Evolutionary conservation across 2,113 vertebrate genomes (phyloP), one percentile per base, ranked within the genome.

Genomic region (Riparia riparia): DNA sequence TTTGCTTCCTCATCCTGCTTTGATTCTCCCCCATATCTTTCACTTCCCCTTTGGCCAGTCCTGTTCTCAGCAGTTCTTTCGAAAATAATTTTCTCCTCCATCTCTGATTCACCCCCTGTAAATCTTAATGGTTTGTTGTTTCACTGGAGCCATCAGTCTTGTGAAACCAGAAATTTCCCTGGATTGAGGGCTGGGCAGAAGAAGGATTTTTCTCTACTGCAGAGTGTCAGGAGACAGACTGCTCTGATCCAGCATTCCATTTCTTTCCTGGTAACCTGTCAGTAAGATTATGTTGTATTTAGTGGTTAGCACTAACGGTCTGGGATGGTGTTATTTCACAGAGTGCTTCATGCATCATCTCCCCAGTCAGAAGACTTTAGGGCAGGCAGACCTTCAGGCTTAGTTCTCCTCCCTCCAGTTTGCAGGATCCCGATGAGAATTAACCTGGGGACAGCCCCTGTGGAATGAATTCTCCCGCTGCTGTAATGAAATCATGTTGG

Each of bases 81-180:
- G 84, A 73, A 96, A 94, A 73, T 94, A 47, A 89, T 93, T 83
- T 94, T 81, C 87, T 95, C 82, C 73, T 92, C 53, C 61, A n/a
- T 90, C 79, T 95, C 79, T 82, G 92, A 86, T 94, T 92, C 95
- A 96, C 64, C 47, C 88, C 63, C 85, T 92, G 92, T 96, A 96
- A 97, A 96, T 96, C 90, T 83, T 95, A 96, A 94, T 89, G 95
- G 88, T 95, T 94, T 96, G 92, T 95, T 96, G 90, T 93, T 96
- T 77, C 88, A 74, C 92, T 42, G 10, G 74, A 86, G 88, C 76
- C 92, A 94, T 97, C 92, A 76, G 60, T 96, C 95, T 91, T 94
- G 49, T 83, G 80, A 71, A 94, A 89, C 58, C 82, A 96, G 89
- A 95, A 88, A 70, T 83, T 94, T 94, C 71, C 69, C 68, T 88